Percentiles rank a stretch among this genome's conserved stretches.
These are phyloP conservation scores for Ranitomeya variabilis DNA, from an alignment of 2,113 vertebrate genomes.

Conservation along the genomic window DNA sequence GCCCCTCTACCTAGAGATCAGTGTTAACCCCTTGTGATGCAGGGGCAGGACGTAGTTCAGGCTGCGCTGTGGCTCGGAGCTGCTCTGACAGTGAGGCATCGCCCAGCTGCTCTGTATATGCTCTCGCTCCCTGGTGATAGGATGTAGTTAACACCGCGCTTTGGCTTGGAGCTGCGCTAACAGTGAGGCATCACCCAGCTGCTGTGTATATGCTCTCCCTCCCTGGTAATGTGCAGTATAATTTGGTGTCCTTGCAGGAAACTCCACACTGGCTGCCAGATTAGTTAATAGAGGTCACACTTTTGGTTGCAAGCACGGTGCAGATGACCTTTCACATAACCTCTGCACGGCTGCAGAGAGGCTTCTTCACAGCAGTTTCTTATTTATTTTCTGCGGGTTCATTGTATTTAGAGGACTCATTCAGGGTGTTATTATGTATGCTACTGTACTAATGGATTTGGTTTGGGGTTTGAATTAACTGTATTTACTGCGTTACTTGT, in stretches of 20 bases:
- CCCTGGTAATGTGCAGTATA: background rate
- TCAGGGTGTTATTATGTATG: slow-evolving; percentile 86
- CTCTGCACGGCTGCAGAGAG: slow-evolving; percentile 76
- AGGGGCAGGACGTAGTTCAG: too few species aligned
- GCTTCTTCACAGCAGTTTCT: slow-evolving; percentile 73
- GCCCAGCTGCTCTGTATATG: background rate
- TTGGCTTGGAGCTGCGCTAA: too few species aligned
- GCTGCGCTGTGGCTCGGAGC: too few species aligned
- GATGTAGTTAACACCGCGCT: too few species aligned
- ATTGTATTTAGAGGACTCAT: slow-evolving; percentile 77
- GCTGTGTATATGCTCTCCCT: background rate
- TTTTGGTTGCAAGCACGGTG: slow-evolving; percentile 4
- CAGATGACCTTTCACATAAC: slow-evolving; percentile 76
- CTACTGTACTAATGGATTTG: slow-evolving; percentile 84
- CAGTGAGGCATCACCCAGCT: background rate
- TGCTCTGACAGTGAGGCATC: too few species aligned
- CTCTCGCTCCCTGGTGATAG: background rate
- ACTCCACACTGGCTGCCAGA: background rate
- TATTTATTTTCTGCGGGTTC: slow-evolving; percentile 70
- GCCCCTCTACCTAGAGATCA: background rate
- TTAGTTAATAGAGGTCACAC: background rate
- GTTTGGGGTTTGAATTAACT: slow-evolving; percentile 69
- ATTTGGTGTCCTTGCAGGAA: background rate
- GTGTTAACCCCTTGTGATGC: background rate
- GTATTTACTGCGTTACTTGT: slow-evolving; percentile 74